Conservation (phyloP, 2,888 invertebrate genomes). For the Brachyptera putata region DNA sequence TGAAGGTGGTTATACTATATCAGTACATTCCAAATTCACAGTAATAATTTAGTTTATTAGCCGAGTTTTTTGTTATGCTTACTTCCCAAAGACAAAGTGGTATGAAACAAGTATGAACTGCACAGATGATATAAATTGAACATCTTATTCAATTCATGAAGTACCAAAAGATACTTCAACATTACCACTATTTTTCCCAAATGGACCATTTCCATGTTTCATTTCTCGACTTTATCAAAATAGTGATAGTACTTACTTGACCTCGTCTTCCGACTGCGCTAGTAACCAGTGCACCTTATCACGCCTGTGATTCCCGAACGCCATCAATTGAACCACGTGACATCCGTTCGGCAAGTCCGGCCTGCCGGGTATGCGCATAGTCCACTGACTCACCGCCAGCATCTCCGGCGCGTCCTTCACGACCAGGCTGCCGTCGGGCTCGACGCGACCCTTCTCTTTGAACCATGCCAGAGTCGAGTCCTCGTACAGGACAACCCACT, state of each 20-base stretch:
- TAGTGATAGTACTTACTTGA: constrained; percentile 62
- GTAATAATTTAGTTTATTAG: no score
- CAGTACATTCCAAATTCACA: no score
- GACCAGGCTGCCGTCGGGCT: constrained; percentile 50
- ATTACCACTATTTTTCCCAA: no score
- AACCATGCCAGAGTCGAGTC: constrained; percentile 87
- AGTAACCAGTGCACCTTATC: constrained; percentile 78
- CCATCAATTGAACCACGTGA: constrained; percentile 68
- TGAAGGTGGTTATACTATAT: no score
- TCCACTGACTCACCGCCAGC: constrained; percentile 76
- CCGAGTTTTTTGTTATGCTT: no score
- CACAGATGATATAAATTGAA: no score
- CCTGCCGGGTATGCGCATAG: constrained; percentile 68
- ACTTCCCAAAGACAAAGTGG: no score
- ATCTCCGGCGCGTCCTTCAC: constrained; percentile 78
- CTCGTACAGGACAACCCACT: constrained; percentile 79
- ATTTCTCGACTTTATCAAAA: no score
- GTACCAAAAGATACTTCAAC: no score
- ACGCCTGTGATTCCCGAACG: constrained; percentile 65
- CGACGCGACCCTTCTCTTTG: constrained; percentile 57
- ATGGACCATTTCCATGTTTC: no score
- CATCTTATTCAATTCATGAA: no score
- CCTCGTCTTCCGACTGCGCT: constrained; percentile 70
- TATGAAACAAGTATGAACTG: no score
- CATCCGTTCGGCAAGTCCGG: constrained; percentile 67